phyloP scores from a whole-genome alignment of 2,797 vertebrate species.

The Cirrhinus mrigala region DNA sequence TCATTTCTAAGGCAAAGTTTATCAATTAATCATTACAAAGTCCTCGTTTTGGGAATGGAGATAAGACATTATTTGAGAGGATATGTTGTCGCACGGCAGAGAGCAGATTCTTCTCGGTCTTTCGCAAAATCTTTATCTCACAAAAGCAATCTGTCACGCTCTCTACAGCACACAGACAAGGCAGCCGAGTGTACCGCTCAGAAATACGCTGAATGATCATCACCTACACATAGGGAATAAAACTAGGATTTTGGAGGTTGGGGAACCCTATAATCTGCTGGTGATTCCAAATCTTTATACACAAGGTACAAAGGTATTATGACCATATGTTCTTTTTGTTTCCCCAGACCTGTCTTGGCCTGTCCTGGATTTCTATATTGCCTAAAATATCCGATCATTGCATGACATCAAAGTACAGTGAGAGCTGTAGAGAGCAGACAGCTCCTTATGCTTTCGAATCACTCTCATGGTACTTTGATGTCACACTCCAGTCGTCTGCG shows the following conservation, averaged over 20 bases:
- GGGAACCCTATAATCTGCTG: neutral
- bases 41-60: constrained; percentile 43
- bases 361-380: too few species aligned
- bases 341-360: too few species aligned
- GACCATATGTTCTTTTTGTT: too few species aligned
- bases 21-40: constrained; percentile 56
- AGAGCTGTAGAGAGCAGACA: too few species aligned
- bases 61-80: constrained; percentile 51
- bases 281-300: neutral
- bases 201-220: neutral
- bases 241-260: neutral
- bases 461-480: too few species aligned
- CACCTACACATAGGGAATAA: neutral
- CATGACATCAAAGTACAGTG: too few species aligned
- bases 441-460: too few species aligned
- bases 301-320: too few species aligned
- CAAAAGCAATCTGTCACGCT: constrained; percentile 14
- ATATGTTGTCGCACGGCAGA: constrained; percentile 35
- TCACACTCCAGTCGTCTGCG: too few species aligned
- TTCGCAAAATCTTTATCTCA: constrained; percentile 4
- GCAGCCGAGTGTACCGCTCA: neutral
- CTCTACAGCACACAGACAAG: neutral
- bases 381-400: too few species aligned
- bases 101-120: neutral
- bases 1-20: constrained; percentile 39